phyloP scores from a whole-genome alignment of 2,888 invertebrate species.

The Monoplex corrugatus region DNA sequence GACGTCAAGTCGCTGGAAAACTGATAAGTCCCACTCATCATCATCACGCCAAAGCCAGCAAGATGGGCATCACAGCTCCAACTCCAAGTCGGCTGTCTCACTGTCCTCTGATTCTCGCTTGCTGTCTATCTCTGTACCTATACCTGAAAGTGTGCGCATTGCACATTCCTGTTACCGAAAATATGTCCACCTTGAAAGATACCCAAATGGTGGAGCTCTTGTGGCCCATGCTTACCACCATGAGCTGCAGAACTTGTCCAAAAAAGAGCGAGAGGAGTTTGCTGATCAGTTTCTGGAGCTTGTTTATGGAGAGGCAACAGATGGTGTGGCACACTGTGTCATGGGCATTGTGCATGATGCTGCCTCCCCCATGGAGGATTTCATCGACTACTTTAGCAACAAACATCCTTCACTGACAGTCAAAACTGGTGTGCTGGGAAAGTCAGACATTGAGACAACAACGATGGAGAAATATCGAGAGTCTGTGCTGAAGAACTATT shows the following conservation, averaged over 20 bases:
- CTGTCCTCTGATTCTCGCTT: background rate
- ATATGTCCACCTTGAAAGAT: slow-evolving; percentile 91
- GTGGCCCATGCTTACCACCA: slow-evolving; percentile 95
- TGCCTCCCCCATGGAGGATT: slow-evolving; percentile 90
- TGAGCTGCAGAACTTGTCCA: slow-evolving; percentile 87
- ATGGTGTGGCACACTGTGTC: slow-evolving; percentile 93
- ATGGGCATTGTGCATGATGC: slow-evolving; percentile 98
- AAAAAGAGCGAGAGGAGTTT: slow-evolving; percentile 89
- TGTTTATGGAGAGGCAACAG: slow-evolving; percentile 85
- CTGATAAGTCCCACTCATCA: slow-evolving; percentile 5
- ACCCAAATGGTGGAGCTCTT: slow-evolving; percentile 96
- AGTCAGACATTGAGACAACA: slow-evolving; percentile 96
- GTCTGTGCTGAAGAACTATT: slow-evolving; percentile 90
- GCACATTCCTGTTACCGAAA: slow-evolving; percentile 63
- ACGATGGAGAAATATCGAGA: slow-evolving; percentile 93
- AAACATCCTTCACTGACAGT: slow-evolving; percentile 93
- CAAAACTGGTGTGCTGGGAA: slow-evolving; percentile 95
- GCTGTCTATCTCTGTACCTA: background rate
- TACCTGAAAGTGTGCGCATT: slow-evolving; percentile 40
- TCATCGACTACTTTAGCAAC: slow-evolving; percentile 93
- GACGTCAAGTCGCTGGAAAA: slow-evolving; percentile 9
- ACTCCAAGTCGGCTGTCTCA: too few species aligned
- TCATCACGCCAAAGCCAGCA: background rate
- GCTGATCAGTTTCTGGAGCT: slow-evolving; percentile 94
- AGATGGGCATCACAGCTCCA: background rate